Percentiles rank a stretch among this genome's conserved stretches.
Evolutionary conservation across 2,888 invertebrate genomes (phyloP).

Genomic region (Caenorhabditis sp.): DNA sequence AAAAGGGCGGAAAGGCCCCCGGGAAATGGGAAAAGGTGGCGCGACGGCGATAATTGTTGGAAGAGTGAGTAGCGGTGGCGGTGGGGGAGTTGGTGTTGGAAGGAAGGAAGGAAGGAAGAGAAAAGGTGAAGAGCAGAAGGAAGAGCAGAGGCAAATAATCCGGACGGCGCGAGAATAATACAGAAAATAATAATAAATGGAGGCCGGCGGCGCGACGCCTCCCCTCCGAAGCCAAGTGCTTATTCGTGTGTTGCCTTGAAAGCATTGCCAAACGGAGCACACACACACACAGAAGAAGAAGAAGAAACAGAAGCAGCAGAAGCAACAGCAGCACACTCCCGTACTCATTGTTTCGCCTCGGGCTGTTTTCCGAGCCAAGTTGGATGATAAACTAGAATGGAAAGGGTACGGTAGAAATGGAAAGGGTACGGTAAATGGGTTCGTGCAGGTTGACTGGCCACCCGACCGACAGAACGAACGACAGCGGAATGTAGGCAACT

Average conservation of each 20-base stretch:
- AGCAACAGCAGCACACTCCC: too few relatives aligned
- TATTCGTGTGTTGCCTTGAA: slow-evolving; percentile 50
- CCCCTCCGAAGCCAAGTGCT: slow-evolving; percentile 52
- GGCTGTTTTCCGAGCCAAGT: slow-evolving; percentile 44
- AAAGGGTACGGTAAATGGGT: background rate
- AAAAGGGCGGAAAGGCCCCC: slow-evolving; percentile 47
- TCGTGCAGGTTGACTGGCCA: background rate
- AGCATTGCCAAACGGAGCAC: slow-evolving; percentile 49
- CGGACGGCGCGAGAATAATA: slow-evolving; percentile 59
- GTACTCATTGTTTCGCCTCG: slow-evolving; percentile 63
- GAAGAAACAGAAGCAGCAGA: too few relatives aligned
- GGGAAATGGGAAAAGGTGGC: slow-evolving; percentile 8
- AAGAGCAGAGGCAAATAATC: slow-evolving; percentile 43
- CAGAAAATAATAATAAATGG: slow-evolving; percentile 62
- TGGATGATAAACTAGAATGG: slow-evolving; percentile 15
- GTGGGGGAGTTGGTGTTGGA: slow-evolving; percentile 19
- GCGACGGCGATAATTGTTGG: slow-evolving; percentile 37
- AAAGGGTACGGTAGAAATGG: slow-evolving; percentile 7
- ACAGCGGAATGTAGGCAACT: background rate
- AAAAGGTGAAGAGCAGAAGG: slow-evolving; percentile 26
- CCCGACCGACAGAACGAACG: background rate
- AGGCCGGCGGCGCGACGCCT: slow-evolving; percentile 42
- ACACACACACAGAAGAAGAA: too few relatives aligned
- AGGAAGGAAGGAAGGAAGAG: slow-evolving; percentile 16
- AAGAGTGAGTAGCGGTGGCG: slow-evolving; percentile 6